These are phyloP conservation scores for Rhinichthys klamathensis DNA, from an alignment of 2,113 vertebrate species.

Conservation along the genomic window DNA sequence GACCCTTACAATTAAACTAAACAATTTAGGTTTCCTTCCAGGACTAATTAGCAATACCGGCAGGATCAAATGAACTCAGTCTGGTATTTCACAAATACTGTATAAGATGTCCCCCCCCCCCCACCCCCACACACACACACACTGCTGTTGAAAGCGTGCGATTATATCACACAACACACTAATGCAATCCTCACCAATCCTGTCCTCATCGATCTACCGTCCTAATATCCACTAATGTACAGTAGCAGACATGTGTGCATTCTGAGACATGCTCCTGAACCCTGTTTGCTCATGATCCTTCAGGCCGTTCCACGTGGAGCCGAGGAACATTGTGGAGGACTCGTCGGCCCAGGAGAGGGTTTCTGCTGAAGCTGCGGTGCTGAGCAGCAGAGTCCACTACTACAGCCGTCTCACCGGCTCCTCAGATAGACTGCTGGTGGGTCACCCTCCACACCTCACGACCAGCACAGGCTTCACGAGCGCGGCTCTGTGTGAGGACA, in stretches of 20 bases:
- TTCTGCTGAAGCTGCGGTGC: constrained; percentile 87
- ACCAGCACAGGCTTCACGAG: background rate
- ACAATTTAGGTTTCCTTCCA: no score
- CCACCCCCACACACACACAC: no score
- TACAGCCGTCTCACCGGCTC: constrained; percentile 84
- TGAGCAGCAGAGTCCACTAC: constrained; percentile 94
- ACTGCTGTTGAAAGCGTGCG: no score
- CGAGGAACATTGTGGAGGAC: constrained; percentile 84
- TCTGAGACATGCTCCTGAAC: background rate
- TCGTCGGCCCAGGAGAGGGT: constrained; percentile 76
- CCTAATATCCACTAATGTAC: background rate
- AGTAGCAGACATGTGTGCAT: no score
- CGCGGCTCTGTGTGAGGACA: background rate
- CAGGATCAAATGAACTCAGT: no score
- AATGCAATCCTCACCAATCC: background rate
- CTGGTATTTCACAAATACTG: no score
- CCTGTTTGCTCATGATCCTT: constrained; percentile 24
- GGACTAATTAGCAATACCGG: no score
- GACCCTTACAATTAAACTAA: no score
- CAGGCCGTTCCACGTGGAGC: constrained; percentile 93
- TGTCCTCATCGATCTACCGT: background rate
- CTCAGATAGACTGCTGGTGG: constrained; percentile 87
- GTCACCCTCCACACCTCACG: background rate
- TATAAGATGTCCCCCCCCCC: no score
- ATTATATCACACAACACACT: background rate